These are phyloP conservation scores for Cotesia chilonis DNA, from an alignment of 1,140 invertebrate species.

Conservation along the genomic window DNA sequence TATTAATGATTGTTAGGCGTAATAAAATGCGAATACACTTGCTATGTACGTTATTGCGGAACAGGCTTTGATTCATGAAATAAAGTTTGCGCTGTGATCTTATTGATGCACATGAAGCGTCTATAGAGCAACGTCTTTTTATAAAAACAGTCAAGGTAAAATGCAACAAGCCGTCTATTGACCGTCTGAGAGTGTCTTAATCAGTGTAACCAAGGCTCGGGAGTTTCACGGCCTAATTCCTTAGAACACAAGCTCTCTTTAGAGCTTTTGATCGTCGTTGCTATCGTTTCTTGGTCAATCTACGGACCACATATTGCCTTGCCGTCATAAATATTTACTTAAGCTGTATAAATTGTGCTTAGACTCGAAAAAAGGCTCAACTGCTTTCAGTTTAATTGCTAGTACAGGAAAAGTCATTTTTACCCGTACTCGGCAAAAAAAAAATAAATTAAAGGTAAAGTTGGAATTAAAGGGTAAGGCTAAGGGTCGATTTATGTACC, in stretches of 20 bases:
- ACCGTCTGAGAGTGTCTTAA: constrained; percentile 43
- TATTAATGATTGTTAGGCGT: too few species aligned
- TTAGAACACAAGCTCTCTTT: constrained; percentile 55
- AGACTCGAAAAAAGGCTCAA: background rate
- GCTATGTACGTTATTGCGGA: too few species aligned
- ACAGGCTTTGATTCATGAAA: too few species aligned
- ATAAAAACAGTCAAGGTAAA: constrained; percentile 28
- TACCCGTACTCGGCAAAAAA: too few species aligned
- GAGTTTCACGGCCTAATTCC: constrained; percentile 58
- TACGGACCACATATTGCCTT: constrained; percentile 33
- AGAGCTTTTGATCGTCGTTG: constrained; percentile 52
- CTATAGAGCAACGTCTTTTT: background rate
- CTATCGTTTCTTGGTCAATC: background rate
- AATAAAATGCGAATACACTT: too few species aligned
- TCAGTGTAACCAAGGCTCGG: constrained; percentile 46
- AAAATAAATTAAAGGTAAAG: too few species aligned
- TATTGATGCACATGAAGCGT: background rate
- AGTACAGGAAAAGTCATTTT: background rate
- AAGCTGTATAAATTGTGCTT: too few species aligned
- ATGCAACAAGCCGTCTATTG: constrained; percentile 54
- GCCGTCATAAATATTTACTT: constrained; percentile 11
- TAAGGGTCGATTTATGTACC: background rate
- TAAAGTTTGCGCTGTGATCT: too few species aligned
- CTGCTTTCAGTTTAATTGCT: constrained; percentile 16
- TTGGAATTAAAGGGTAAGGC: too few species aligned